Base-by-base conservation (phyloP, 2,888 invertebrate genomes). In the Phyto melanocephala region DNA sequence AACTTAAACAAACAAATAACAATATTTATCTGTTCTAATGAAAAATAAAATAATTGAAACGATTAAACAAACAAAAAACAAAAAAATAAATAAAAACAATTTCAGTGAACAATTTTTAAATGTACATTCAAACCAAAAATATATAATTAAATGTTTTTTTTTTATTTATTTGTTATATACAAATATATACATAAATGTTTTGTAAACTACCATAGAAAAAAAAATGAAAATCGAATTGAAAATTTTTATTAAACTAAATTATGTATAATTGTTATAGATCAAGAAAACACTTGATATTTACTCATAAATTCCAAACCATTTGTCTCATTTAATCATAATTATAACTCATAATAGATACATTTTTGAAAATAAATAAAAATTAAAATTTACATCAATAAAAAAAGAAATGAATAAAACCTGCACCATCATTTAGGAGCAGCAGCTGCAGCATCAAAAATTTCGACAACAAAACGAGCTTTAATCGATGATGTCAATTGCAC, bases 391-490 rank as follows among this genome's bases (percentile, higher is more conserved):
- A 76, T 24, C 13, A 40, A 72, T 50, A 15, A 10, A 62, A 65
- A 42, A 8, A 3, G 22, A 63, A 60, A 42, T 52, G 5, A 60
- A 60, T 17, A 28, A 56, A 45, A 79, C 5, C 40, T 15, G 10
- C 58, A 80, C 37, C 63, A 77, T 56, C 67, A 80, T 76, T 81
- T 81, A 84, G 84, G 84, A 84, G 84, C 84, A 84, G 83, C 84
- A 80, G 78, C 78, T 83, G 79, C 83, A 81, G 17, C 71, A 76
- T 56, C 80, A 68, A 67, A 17, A 72, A 68, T 71, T 67, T 58
- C 70, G 40, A 35, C 70, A 70, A 62, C 45, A 20, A 75, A 47
- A 65, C 70, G 63, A 71, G 74, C 88, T 87, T 88, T 87, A 87
- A 85, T 68, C n/a, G 65, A 65, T 62, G 70, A 62, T 45, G 62